Conservation (phyloP, 2,113 vertebrate genomes). For the Rhadina sibilatrix region DNA sequence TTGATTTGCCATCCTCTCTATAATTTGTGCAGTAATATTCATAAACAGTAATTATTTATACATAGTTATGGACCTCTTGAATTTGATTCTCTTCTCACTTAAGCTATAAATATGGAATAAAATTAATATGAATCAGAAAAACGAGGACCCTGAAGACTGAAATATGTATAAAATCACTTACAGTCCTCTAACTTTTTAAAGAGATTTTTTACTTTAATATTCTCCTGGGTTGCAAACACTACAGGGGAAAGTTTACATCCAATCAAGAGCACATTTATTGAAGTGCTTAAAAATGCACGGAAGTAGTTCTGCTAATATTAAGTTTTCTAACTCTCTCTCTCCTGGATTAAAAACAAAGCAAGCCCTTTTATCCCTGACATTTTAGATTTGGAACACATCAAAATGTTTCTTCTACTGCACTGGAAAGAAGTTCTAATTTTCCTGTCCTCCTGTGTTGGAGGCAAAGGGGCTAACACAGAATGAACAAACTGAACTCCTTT, state of each 20-base stretch:
- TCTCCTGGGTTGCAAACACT: constrained; percentile 47
- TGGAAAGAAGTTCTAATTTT: constrained; percentile 22
- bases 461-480: background rate
- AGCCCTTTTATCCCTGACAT: constrained; percentile 30
- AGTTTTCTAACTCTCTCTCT: constrained; percentile 26
- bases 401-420: background rate
- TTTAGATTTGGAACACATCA: constrained; percentile 34
- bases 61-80: constrained; percentile 40
- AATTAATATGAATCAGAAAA: constrained; percentile 42
- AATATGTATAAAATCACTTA: constrained; percentile 35
- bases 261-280: constrained; percentile 45
- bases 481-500: background rate
- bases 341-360: constrained; percentile 53
- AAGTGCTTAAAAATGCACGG: constrained; percentile 41
- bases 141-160: constrained; percentile 41
- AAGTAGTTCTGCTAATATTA: constrained; percentile 46
- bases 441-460: background rate
- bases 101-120: constrained; percentile 58
- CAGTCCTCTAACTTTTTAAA: constrained; percentile 35
- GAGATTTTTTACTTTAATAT: constrained; percentile 42
- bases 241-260: constrained; percentile 50
- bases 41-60: constrained; percentile 61
- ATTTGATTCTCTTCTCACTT: constrained; percentile 59
- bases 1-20: background rate
- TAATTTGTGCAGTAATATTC: constrained; percentile 30